Evolutionary conservation across 2,888 invertebrate species (phyloP), one percentile per base, ranked within the genome.

Genomic region (Apomyelois bistriatella): DNA sequence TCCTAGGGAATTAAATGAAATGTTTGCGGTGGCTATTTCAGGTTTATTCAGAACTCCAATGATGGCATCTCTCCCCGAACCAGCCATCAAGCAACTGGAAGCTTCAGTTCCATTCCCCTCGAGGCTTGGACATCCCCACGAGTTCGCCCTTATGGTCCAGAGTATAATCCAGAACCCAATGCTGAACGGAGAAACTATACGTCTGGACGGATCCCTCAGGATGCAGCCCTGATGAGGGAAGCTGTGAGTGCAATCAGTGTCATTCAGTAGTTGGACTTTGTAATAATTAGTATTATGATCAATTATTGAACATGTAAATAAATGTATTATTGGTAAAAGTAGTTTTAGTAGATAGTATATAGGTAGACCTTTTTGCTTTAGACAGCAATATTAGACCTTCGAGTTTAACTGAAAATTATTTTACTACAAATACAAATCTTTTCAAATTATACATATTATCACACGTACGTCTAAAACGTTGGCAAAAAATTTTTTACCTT

Each of bases 21-120:
- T 32, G 3, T 9, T 43, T 1, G 30, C 22, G 22, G 5, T 41
- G 32, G 1, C 22, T 32, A 12, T 28, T 46, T 10, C 28, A 77
- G 93, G 93, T 54, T 64, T 92, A 37, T 92, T 92, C 66, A 85
- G 92, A 3, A 93, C 92, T 0, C 92, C 92, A 1, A 78, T 93
- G 85, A 72, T 92, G 65, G 71, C 79, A 30, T 15, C 53, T 16
- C 60, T 93, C 3, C 92, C 92, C 0, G 91, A 91, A 1, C 86
- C 92, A 22, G 91, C 91, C 0, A 87, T 91, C 42, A 72, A 67
- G 35, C 82, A 80, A 35, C 66, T 92, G n/a, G 87, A 87, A 22
- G 82, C 85, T 0, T 72, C 85, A 0, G 76, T 92, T 1, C 92
- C 92, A 0, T 92, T 92, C 66, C 93, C 93, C 0, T 68, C 83